Conservation (phyloP, 2,113 vertebrate genomes). For the Vireo altiloquus region DNA sequence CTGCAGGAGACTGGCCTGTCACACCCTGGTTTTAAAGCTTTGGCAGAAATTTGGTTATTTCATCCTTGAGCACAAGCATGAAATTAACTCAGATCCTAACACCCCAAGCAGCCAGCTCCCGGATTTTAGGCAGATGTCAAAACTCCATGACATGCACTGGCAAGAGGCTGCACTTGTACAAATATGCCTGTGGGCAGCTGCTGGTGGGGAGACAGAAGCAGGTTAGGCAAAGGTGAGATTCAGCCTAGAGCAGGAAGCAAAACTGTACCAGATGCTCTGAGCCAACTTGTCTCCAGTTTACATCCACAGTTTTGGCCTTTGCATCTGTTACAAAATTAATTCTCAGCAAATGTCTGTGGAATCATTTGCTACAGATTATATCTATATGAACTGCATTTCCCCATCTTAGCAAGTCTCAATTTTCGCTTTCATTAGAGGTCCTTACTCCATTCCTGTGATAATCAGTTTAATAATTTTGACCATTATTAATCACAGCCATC, state of each 20-base stretch:
- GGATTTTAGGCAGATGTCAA: neutral
- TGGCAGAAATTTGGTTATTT: neutral
- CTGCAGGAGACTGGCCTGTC: neutral
- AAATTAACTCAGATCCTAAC: neutral
- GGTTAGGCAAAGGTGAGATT: neutral
- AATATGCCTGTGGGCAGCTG: neutral
- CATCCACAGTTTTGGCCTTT: neutral
- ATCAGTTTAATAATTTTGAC: neutral
- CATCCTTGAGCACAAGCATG: constrained; percentile 18
- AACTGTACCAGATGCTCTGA: constrained; percentile 28
- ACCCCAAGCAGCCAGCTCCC: neutral
- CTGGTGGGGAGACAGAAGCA: neutral
- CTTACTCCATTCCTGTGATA: neutral
- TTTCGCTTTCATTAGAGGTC: neutral
- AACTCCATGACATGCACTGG: neutral
- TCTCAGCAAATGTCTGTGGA: neutral
- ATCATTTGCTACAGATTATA: neutral
- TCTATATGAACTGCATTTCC: neutral
- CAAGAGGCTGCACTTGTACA: neutral
- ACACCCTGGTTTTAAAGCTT: neutral
- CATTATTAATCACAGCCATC: neutral
- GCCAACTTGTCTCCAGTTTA: neutral
- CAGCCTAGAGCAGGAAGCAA: neutral
- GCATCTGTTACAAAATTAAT: neutral
- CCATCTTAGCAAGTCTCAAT: neutral